Evolutionary conservation across 2,113 vertebrate species (phyloP), one percentile per base, ranked within the genome.

Genomic region (Empidonax traillii): DNA sequence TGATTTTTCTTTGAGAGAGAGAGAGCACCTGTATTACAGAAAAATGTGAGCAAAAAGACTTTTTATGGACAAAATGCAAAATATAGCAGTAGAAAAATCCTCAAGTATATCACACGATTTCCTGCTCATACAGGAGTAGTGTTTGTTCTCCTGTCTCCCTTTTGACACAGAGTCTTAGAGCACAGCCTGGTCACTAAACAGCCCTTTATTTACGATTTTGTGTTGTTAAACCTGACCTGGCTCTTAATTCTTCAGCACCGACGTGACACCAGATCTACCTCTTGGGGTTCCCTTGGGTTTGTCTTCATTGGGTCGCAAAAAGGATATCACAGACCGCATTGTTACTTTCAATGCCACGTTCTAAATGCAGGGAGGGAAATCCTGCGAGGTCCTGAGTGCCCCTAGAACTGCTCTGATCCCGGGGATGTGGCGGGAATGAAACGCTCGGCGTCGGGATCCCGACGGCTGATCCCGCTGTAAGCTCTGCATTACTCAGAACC

Each of bases 81-180:
- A 63, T 76, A 9, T 2, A 51, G 5, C n/a, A 49, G 39, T 31
- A 52, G 43, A 13, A 30, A 74, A 74, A 46, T 43, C 43, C 11
- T 25, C 0, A 2, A 28, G 39, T n/a, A 0, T 30, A 1, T 61
- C 41, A 9, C 17, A 4, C 1, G 0, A 28, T 37, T 83, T 84
- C 61, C 33, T 72, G 19, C 56, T 44, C 22, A 2, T 4, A 3
- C 15, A 76, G 27, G 61, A 83, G 2, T 12, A 44, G 46, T 5
- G 31, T 47, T 72, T 22, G 43, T 33, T 91, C 89, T 47, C 11
- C 2, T 24, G 72, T 6, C 37, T 88, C 14, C 10, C 3, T 41
- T 87, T 22, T 61, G 72, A 19, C 9, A 5, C 43, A 8, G 25
- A 37, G 3, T 3, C 19, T 43, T 8, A 17, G 63, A 59, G 72